Base-by-base conservation (phyloP, 2,888 invertebrate genomes). In the Eucera pruinosa region DNA sequence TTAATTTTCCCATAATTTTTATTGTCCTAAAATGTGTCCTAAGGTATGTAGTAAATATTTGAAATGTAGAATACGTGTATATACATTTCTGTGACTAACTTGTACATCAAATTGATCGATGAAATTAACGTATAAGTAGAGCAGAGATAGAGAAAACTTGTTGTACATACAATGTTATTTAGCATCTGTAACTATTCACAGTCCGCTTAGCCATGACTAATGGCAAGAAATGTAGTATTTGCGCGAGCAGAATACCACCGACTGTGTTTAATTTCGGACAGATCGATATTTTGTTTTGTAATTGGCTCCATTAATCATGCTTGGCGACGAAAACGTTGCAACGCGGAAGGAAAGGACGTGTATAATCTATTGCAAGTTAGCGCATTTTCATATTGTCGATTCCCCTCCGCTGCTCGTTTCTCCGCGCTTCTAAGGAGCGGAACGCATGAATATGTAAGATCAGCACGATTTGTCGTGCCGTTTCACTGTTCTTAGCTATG, bases 391-490 rank as follows among this genome's bases (percentile, higher is more conserved):
- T 41, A 50, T n/a, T 18, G 18, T n/a, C 15, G 15, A 18, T n/a
- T 7, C n/a, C 41, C 18, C 13, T 27, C 18, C 61, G n/a, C n/a
- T 1, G n/a, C n/a, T 18, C 41, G 3, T 43, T 15, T 36, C 33
- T 2, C 13, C 33, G 6, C 13, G 33, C 13, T 36, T 7, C 33
- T 6, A 13, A 23, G 23, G 23, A 13, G 13, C 30, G 15, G 39
- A n/a, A 66, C 25, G 39, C 67, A 58, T 43, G 67, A 67, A 67
- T 67, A 67, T 50, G 67, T 50, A 58, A 58, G 27, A 58, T 18
- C 4, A 7, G n/a, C 13, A 6, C 54, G 36, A 50, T 54, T 54
- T 54, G 20, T 33, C 54, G 33, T 13, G 54, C 4, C 18, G 33
- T 54, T 66, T 47, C 55, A 4, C 3, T 13, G 27, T 41, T 52